Conservation (phyloP, 2,113 vertebrate genomes). For the Stegostoma tigrinum region DNA sequence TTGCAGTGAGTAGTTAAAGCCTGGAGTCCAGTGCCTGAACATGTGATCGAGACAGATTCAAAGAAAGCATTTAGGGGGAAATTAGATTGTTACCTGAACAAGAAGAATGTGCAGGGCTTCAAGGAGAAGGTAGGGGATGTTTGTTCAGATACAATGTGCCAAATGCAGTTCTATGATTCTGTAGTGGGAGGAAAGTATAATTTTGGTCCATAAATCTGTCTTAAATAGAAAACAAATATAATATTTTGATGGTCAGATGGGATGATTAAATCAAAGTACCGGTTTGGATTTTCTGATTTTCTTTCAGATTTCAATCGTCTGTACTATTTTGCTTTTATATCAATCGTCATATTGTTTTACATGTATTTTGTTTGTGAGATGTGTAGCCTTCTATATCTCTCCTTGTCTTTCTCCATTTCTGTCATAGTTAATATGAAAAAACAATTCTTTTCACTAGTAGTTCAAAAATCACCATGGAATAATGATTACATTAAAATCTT, state of each 20-base stretch:
- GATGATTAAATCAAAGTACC: background rate
- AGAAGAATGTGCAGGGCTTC: background rate
- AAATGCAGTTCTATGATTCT: background rate
- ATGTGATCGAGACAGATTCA: background rate
- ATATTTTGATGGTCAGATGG: background rate
- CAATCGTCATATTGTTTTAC: background rate
- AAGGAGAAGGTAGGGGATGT: background rate
- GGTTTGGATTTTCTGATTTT: too few species aligned
- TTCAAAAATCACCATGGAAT: background rate
- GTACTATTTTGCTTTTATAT: too few species aligned
- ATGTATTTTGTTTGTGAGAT: background rate
- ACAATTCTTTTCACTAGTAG: background rate
- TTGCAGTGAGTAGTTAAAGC: background rate
- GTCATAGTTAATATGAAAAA: background rate
- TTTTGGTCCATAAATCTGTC: background rate
- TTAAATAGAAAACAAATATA: background rate
- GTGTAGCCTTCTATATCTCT: background rate
- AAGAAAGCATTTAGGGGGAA: background rate
- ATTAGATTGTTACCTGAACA: background rate
- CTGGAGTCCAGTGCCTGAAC: background rate
- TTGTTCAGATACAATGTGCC: background rate
- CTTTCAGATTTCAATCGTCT: too few species aligned
- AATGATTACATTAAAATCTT: constrained; percentile 2
- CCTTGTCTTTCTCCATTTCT: background rate
- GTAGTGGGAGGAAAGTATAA: background rate